Evolutionary conservation across 1,140 invertebrate species (phyloP), one percentile per base, ranked within the genome.

Genomic region (Apis cerana): DNA sequence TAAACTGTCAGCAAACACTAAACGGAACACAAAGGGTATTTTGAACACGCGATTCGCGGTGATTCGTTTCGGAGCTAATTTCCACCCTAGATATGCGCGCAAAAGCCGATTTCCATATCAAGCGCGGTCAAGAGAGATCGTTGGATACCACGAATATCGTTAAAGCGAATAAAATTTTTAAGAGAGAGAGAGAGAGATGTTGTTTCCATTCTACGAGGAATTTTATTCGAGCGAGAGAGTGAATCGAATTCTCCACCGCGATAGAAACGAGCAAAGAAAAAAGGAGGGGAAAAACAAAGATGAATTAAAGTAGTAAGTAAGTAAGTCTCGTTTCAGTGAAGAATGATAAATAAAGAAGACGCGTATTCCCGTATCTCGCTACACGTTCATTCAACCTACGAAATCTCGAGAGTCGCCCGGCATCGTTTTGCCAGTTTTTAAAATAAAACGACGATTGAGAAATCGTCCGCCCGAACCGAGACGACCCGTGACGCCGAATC

Each of bases 1-100:
- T 56, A 56, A 71, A 71, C 69, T 71, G 69, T 71, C 69, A 23
- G 11, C 52, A 71, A 71, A 71, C 69, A 54, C 23, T 56, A 27
- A 71, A 56, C 23, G 50, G 17, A 21, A 71, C 69, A 48, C 69
- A 59, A 48, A 75, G 72, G 56, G n/a, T 61, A 23, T 12, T 33
- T 21, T 9, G 68, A 54, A 58, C 27, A 11, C n/a, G 23, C 54
- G 27, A 21, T 7, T 10, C 12, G 23, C 19, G 23, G 4, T 11
- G 67, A 43, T n/a, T 50, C 48, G 48, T 50, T 69, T 69, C 67
- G 67, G 11, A 52, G 69, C 52, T 71, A 71, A 71, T 71, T 56
- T 56, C 27, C 52, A 23, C 2, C 27, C 52, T 33, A 3, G 33
- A 11, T 21, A 48, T 33, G 8, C 33, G 2, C 11, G 4, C 62